Evolutionary conservation across 2,888 invertebrate genomes (phyloP), one percentile per base, ranked within the genome.

Genomic region (Corbicula japonica): DNA sequence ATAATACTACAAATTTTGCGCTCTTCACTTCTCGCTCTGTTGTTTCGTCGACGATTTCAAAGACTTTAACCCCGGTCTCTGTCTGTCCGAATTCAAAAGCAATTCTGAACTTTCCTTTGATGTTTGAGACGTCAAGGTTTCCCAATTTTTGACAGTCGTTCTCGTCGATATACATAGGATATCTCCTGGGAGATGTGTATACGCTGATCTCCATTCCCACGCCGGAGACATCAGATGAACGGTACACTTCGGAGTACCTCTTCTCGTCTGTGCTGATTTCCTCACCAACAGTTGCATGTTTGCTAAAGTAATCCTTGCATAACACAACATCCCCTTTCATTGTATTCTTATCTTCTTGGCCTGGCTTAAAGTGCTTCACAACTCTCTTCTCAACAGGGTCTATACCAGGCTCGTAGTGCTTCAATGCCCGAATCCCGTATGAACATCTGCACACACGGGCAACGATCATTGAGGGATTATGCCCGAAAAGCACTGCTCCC

Each of bases 401-500:
- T 10, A 77, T 44, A 4, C 61, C 80, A 21, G 78, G 61, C 26
- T 82, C 48, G 52, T 82, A 86, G 21, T 58, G 70, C 41, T 74
- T 65, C 23, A 62, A 61, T 2, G 76, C 62, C 26, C 70, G n/a
- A 23, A 82, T 75, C 1, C 84, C 84, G 41, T 83, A 84, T 1
- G 86, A 81, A n/a, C 61, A 77, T 32, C 58, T 76, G 21, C 75
- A 68, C 10, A 86, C 66, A 1, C 86, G 66, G 10, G 75, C 56
- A 6, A 70, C 71, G 18, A 86, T 76, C 46, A 83, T 56, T 10
- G 41, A 44, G 8, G 84, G 84, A 10, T 72, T 69, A 44, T 75
- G 71, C 12, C 83, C 86, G 50, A 68, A 84, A n/a, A 80, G 48
- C 1, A 86, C 83, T 5, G 84, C 86, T 15, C 80, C 80, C 28